These are phyloP conservation scores for Drosophila cardini DNA, from an alignment of 1,140 invertebrate species.

Conservation along the genomic window DNA sequence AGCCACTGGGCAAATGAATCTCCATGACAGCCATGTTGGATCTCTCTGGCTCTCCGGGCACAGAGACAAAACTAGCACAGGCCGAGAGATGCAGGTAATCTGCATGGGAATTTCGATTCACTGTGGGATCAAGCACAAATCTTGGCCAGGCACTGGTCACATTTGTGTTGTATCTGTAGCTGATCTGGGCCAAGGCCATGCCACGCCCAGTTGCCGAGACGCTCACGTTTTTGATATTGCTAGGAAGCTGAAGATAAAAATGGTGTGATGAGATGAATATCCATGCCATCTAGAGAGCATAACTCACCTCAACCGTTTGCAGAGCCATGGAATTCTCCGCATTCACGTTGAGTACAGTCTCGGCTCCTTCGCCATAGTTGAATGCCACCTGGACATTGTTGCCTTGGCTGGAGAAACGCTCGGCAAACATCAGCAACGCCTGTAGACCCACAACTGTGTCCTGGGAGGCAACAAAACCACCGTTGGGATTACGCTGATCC, in stretches of 20 bases:
- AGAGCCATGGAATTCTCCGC: constrained; percentile 90
- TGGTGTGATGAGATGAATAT: background rate
- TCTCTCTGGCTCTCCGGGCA: constrained; percentile 85
- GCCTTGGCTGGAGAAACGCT: constrained; percentile 86
- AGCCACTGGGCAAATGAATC: constrained; percentile 93
- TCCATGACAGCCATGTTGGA: constrained; percentile 97
- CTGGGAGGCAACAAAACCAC: constrained; percentile 91
- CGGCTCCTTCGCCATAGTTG: constrained; percentile 86
- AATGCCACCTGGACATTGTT: constrained; percentile 87
- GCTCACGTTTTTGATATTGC: constrained; percentile 85
- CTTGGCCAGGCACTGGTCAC: constrained; percentile 95
- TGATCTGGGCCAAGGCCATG: constrained; percentile 93
- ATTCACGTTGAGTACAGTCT: constrained; percentile 89
- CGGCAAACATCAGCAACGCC: constrained; percentile 90
- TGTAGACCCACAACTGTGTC: constrained; percentile 91
- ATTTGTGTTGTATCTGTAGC: constrained; percentile 93
- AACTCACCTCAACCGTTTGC: constrained; percentile 85
- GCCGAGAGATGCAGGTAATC: constrained; percentile 94
- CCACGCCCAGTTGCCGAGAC: constrained; percentile 92
- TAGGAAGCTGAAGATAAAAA: constrained; percentile 62
- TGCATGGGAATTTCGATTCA: constrained; percentile 93
- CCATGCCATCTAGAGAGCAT: constrained; percentile 68
- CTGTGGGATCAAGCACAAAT: constrained; percentile 94
- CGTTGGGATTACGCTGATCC: constrained; percentile 91
- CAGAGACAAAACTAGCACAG: constrained; percentile 90